Base-by-base conservation (phyloP, 2,797 vertebrate species). In the Lophius americanus region DNA sequence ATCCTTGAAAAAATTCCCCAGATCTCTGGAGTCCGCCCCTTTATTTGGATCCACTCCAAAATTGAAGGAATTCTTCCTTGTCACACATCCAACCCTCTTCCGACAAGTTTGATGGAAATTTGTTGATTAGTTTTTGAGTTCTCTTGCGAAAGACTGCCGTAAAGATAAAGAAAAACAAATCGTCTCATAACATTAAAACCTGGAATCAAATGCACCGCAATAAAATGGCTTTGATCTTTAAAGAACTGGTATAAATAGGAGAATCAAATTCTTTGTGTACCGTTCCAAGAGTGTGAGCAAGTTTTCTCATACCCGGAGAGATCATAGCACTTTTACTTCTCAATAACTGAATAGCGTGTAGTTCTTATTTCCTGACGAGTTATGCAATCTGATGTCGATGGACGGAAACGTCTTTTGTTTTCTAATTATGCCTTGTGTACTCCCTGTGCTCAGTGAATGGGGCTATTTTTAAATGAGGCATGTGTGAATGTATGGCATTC, bases 401-500 rank as follows among this genome's bases (percentile, higher is more conserved):
- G 60, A 55, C 10, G 78, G 79, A 87, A 87, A 78, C 55, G 67
- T 46, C 75, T 82, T 91, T 92, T 84, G 85, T 87, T 85, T 49
- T 58, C 64, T 23, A 37, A 38, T 69, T 60, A 60, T 65, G 60
- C 78, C 64, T 80, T 83, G 77, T 82, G 47, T 74, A 70, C 76
- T 68, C 13, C 44, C 53, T 64, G 70, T 60, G 64, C 58, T 77
- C 36, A 56, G 32, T 82, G 69, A 91, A 88, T 82, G 67, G 64
- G 46, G 64, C 82, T 89, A 89, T 90, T 86, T 85, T 80, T 85
- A 91, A 67, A 79, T 2, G 5, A 51, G 43, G 7, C 73, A 51
- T 53, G 57, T 42, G 61, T 38, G 55, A 5, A 53, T 39, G 5
- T 44, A 63, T 54, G 58, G 51, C 68, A 83, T 84, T 85, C 72